Evolutionary conservation across 1,140 invertebrate genomes (phyloP), one percentile per base, ranked within the genome.

Genomic region (Geopemphigus sp.): DNA sequence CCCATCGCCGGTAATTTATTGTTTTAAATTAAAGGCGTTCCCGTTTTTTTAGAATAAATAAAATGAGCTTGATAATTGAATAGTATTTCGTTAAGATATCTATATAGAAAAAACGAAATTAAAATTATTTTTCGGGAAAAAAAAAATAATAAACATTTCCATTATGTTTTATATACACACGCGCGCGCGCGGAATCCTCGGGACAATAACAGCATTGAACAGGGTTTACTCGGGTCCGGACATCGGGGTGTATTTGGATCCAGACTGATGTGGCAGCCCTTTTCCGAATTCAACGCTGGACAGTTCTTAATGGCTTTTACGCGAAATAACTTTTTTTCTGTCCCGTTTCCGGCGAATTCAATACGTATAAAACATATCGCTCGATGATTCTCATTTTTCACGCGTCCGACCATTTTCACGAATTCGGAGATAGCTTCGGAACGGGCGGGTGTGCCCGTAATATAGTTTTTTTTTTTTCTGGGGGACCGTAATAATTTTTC

Each of bases 321-420:
- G n/a, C 19, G 29, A 64, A 59, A 39, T 64, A 64, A 64, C 26
- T 63, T 32, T 63, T 63, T 63, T 63, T 32, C 29, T 17, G 19
- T 64, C 8, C 32, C 32, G 11, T 63, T n/a, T 17, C 3, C 32
- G 1, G 19, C 15, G 14, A 64, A 39, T 19, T 63, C 29, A 63
- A 63, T 63, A 32, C 29, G 17, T 63, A 32, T 64, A 39, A 39
- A n/a, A 39, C 32, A 32, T 64, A 19, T 32, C 59, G 32, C 32
- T 64, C 11, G 12, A 15, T 64, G 17, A 39, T 64, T 64, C 29
- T 10, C 29, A 11, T 64, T 64, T 64, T 64, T 64, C 32, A 59
- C 56, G 32, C 32, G 8, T 39, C 8, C 3, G 32, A 4, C 32
- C 32, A 39, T 39, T 39, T 39, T 39, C 32, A 39, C 32, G 32